Evolutionary conservation across 2,888 invertebrate species (phyloP).

Genomic region (Athripsodes cinereus): DNA sequence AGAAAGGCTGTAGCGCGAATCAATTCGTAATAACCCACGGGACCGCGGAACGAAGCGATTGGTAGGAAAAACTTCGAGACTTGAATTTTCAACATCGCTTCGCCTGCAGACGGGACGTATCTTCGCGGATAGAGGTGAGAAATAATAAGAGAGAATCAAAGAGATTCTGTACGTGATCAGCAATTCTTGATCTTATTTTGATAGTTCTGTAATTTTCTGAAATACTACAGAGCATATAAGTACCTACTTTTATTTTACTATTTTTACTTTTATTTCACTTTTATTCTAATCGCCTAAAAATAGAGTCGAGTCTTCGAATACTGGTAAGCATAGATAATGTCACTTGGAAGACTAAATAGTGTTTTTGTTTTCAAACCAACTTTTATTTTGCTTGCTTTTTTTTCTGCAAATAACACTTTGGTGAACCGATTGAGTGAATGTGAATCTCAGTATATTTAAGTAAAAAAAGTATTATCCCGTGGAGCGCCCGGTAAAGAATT

Average conservation of each 20-base stretch:
- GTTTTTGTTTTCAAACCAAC: too few species aligned
- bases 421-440: too few species aligned
- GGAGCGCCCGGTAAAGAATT: too few species aligned
- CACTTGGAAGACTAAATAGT: too few species aligned
- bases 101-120: neutral
- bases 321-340: too few species aligned
- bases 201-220: neutral
- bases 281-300: too few species aligned
- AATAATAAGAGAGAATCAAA: neutral
- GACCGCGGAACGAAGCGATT: slow-evolving; percentile 19
- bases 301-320: too few species aligned
- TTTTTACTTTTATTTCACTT: too few species aligned
- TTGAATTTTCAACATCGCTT: slow-evolving; percentile 12
- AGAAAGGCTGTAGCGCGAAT: slow-evolving; percentile 12
- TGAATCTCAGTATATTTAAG: too few species aligned
- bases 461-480: too few species aligned
- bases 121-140: neutral
- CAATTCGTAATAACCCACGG: slow-evolving; percentile 26
- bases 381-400: neutral
- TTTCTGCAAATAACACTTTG: neutral
- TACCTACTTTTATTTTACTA: too few species aligned
- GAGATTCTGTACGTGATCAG: neutral
- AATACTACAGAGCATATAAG: neutral
- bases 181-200: neutral
- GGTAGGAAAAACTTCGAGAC: slow-evolving; percentile 7